These are phyloP conservation scores for Mylabris sibirica DNA, from an alignment of 2,888 invertebrate species.

Conservation along the genomic window DNA sequence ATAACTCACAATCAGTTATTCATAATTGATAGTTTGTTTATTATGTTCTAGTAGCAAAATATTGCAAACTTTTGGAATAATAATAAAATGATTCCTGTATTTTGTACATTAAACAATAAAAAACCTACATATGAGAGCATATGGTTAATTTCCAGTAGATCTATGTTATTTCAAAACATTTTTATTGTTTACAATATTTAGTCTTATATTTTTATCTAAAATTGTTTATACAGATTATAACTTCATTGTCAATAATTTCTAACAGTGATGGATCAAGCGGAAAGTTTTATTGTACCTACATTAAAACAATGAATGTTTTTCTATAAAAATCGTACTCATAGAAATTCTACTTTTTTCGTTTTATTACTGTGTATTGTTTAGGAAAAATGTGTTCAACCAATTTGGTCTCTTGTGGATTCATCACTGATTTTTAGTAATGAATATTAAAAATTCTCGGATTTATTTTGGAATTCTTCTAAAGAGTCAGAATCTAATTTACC, in stretches of 20 bases:
- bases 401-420: too few species aligned
- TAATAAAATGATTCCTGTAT: not conserved
- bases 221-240: not conserved
- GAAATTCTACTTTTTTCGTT: too few species aligned
- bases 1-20: not conserved
- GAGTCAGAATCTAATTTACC: not conserved
- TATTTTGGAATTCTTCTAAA: not conserved
- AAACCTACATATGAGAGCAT: conserved; percentile 3
- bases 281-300: too few species aligned
- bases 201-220: too few species aligned
- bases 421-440: not conserved
- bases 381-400: too few species aligned
- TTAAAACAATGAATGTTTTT: too few species aligned
- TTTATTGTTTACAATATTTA: not conserved
- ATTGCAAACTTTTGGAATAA: conserved; percentile 18
- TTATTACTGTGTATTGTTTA: too few species aligned
- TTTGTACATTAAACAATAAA: not conserved
- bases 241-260: not conserved
- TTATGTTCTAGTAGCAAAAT: not conserved
- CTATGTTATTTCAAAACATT: not conserved
- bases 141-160: not conserved
- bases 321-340: too few species aligned
- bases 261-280: not conserved
- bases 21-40: not conserved
- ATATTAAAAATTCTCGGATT: not conserved